A percentile compares a stretch with the other conserved stretches of the same genome.
phyloP scores from a whole-genome alignment of 2,113 vertebrate genomes.

The cattle (Bos taurus) region ARS-UCD2.0 NC_037337.1:20436001-20436500 shows the following conservation, averaged over 20 bases:
- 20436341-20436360: background rate
- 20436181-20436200: background rate
- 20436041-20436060: background rate
- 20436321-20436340: background rate
- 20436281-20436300: background rate
- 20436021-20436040: background rate
- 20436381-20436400: background rate
- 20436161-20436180: background rate
- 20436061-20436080: background rate
- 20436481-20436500: background rate
- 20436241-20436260: background rate
- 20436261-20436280: background rate
- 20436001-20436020: background rate
- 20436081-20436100: slow-evolving; percentile 32
- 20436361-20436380: slow-evolving; percentile 42
- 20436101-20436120: background rate
- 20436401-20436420: background rate
- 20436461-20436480: background rate
- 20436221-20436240: background rate
- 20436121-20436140: background rate
- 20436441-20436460: background rate
- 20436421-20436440: background rate
- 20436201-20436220: background rate
- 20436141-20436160: background rate
- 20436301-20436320: background rate